A percentile compares a stretch with the other conserved stretches of the same genome.
These are phyloP conservation scores for Stylophora pistillata DNA, from an alignment of 64 coral and sea anemone species.

Conservation along the genomic window DNA sequence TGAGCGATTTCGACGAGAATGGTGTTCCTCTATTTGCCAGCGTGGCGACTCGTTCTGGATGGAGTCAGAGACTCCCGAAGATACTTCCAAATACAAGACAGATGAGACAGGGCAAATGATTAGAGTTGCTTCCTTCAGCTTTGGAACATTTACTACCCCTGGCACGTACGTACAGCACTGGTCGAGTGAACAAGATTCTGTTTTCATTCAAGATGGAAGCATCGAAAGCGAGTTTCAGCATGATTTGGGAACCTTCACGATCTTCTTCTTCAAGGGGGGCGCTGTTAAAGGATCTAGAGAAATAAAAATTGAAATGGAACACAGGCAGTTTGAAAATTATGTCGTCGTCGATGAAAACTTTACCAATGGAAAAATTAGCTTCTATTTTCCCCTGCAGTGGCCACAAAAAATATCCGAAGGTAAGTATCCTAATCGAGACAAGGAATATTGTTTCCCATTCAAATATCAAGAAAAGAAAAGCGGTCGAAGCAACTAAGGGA, in stretches of 20 bases:
- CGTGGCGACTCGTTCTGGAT: constrained; percentile 61
- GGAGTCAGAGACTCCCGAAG: constrained; percentile 45
- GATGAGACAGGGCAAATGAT: constrained; percentile 41
- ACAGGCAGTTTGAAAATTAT: constrained; percentile 78
- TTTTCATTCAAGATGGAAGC: constrained; percentile 10
- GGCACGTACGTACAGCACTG: constrained; percentile 74
- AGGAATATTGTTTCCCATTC: background rate
- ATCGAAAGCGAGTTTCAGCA: constrained; percentile 55
- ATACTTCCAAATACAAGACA: constrained; percentile 47
- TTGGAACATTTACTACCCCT: constrained; percentile 68
- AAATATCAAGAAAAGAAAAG: background rate
- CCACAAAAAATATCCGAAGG: constrained; percentile 75
- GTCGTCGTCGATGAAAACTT: constrained; percentile 65
- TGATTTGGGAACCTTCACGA: constrained; percentile 39
- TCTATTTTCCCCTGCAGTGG: constrained; percentile 69
- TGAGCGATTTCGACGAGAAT: constrained; percentile 48
- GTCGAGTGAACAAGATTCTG: constrained; percentile 8
- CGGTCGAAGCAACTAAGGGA: too few relatives aligned
- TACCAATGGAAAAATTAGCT: background rate
- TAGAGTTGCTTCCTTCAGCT: constrained; percentile 38
- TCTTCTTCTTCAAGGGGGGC: constrained; percentile 25
- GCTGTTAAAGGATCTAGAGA: constrained; percentile 4
- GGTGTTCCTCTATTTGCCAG: constrained; percentile 45
- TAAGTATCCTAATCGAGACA: background rate
- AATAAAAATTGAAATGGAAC: constrained; percentile 74